phyloP scores from a whole-genome alignment of 2,888 invertebrate species.

The Netelia inedita region DNA sequence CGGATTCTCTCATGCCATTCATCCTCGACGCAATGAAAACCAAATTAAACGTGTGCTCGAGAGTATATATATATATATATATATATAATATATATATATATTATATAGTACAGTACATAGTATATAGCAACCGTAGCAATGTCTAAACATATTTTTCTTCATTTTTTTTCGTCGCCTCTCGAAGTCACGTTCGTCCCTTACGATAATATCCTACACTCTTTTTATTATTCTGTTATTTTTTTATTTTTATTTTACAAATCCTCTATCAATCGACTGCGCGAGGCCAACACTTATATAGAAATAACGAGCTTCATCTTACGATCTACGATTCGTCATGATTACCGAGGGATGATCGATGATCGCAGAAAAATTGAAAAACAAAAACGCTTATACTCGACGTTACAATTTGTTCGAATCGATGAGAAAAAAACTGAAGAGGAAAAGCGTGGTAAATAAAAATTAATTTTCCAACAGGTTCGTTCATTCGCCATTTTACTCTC shows the following conservation, averaged over 20 bases:
- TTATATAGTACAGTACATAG: constrained; percentile 25
- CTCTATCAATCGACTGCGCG: constrained; percentile 14
- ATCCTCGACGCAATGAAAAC: constrained; percentile 57
- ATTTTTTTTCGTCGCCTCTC: constrained; percentile 13
- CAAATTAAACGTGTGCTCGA: constrained; percentile 20
- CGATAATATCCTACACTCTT: not conserved
- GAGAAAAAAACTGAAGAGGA: no score
- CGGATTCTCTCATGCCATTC: constrained; percentile 28
- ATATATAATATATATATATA: constrained; percentile 9
- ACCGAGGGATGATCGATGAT: constrained; percentile 4
- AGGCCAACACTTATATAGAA: constrained; percentile 22
- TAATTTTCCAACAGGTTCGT: no score
- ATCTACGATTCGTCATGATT: constrained; percentile 28
- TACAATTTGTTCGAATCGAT: no score
- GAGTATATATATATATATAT: constrained; percentile 2
- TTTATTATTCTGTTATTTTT: not conserved
- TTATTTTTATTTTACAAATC: constrained; percentile 27
- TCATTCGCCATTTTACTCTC: no score
- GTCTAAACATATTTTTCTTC: constrained; percentile 20
- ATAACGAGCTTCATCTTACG: constrained; percentile 27
- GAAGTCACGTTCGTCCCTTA: not conserved
- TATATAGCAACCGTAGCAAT: constrained; percentile 18
- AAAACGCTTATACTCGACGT: not conserved
- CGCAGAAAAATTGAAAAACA: not conserved
- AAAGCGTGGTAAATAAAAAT: no score